These are phyloP conservation scores for Spea bombifrons DNA, from an alignment of 2,113 vertebrate genomes.

Conservation along the genomic window DNA sequence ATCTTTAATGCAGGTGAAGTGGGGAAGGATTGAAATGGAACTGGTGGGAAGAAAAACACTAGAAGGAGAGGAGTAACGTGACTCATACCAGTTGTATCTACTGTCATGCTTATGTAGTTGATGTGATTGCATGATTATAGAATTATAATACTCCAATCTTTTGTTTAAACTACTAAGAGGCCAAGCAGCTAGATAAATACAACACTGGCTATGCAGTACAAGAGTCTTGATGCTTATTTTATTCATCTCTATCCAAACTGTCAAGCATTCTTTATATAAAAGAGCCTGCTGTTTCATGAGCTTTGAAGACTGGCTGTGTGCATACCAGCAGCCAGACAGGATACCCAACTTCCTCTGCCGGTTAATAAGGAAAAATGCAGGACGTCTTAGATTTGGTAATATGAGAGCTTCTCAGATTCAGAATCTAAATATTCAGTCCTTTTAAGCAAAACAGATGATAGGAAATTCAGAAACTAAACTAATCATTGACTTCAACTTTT, in stretches of 20 bases:
- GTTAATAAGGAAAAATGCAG: slow-evolving; percentile 55
- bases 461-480: slow-evolving; percentile 3
- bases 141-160: slow-evolving; percentile 22
- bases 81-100: too few relatives aligned
- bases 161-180: neutral
- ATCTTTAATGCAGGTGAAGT: too few relatives aligned
- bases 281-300: slow-evolving; percentile 60
- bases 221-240: slow-evolving; percentile 52
- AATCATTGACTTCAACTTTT: neutral
- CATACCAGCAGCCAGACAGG: slow-evolving; percentile 72
- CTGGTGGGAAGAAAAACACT: too few relatives aligned
- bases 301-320: slow-evolving; percentile 66
- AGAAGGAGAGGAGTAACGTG: too few relatives aligned
- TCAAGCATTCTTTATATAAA: slow-evolving; percentile 55
- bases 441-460: neutral
- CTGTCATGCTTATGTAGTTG: too few relatives aligned
- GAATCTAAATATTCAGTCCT: slow-evolving; percentile 3
- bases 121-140: too few relatives aligned
- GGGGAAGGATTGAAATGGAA: too few relatives aligned
- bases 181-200: slow-evolving; percentile 33
- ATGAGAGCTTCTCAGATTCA: slow-evolving; percentile 5
- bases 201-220: slow-evolving; percentile 45
- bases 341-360: slow-evolving; percentile 76
- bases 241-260: slow-evolving; percentile 48
- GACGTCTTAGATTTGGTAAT: slow-evolving; percentile 2